Evolutionary conservation across 2,888 invertebrate genomes (phyloP).

Genomic region (Steinernema carpocapsae): DNA sequence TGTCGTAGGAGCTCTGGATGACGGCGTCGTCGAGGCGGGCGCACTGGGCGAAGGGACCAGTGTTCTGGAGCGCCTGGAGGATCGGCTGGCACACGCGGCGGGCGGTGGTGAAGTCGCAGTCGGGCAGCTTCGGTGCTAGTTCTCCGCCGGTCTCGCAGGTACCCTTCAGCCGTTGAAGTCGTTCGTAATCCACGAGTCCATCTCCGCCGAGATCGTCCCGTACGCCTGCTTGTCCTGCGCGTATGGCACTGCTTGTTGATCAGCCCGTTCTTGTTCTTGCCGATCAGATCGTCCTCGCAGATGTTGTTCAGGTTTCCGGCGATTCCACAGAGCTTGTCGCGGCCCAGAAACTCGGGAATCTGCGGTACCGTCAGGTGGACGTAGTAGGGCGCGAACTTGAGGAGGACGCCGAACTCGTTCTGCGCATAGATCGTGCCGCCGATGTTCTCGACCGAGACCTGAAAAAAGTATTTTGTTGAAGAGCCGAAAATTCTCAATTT

Average conservation of each 20-base stretch:
- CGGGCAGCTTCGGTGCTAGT: not conserved
- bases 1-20: not conserved
- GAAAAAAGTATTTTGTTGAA: too few species aligned
- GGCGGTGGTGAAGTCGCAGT: not conserved
- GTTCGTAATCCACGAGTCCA: not conserved
- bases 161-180: not conserved
- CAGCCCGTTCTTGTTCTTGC: not conserved
- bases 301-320: constrained; percentile 11
- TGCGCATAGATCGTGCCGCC: not conserved
- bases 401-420: not conserved
- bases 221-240: not conserved
- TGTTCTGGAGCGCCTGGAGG: not conserved
- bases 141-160: not conserved
- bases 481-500: too few species aligned
- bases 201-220: not conserved
- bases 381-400: not conserved
- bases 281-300: constrained; percentile 2
- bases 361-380: not conserved
- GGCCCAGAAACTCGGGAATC: not conserved
- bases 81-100: not conserved
- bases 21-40: not conserved
- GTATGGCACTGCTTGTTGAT: not conserved
- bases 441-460: not conserved
- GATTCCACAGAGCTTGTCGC: not conserved
- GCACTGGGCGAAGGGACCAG: not conserved